A percentile compares a stretch with the other conserved stretches of the same genome.
phyloP scores from a whole-genome alignment of 53 echinoderm and acorn worm species.

The Hippasteria phrygiana region DNA sequence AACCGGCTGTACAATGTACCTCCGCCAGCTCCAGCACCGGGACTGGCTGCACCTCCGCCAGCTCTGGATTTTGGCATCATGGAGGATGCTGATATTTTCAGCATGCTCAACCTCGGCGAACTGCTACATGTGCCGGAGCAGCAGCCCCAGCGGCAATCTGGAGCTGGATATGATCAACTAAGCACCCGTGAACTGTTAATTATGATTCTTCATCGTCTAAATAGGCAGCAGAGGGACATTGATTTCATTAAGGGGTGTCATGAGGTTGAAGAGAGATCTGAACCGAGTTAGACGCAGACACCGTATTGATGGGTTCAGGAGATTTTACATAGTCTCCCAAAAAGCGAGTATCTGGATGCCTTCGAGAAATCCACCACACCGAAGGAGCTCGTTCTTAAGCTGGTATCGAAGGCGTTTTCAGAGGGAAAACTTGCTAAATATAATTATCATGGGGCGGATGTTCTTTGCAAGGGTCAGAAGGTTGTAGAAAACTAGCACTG shows the following conservation, averaged over 20 bases:
- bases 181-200: background rate
- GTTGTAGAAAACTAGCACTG: background rate
- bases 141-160: too few species aligned
- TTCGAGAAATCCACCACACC: background rate
- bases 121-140: too few species aligned
- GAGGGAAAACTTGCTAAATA: background rate
- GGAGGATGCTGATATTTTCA: too few species aligned
- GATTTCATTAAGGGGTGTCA: background rate
- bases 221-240: constrained; percentile 2
- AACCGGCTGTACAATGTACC: too few species aligned
- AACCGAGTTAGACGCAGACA: background rate
- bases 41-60: too few species aligned
- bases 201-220: background rate
- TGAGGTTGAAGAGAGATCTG: background rate
- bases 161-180: background rate
- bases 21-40: too few species aligned
- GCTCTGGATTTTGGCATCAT: too few species aligned
- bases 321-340: background rate
- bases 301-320: background rate
- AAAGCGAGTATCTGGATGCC: background rate
- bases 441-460: background rate
- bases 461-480: background rate
- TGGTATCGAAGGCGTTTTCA: background rate
- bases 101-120: too few species aligned
- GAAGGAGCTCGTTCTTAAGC: background rate